Base-by-base conservation (phyloP, 2,888 invertebrate species). In the Uloborus plumipes region DNA sequence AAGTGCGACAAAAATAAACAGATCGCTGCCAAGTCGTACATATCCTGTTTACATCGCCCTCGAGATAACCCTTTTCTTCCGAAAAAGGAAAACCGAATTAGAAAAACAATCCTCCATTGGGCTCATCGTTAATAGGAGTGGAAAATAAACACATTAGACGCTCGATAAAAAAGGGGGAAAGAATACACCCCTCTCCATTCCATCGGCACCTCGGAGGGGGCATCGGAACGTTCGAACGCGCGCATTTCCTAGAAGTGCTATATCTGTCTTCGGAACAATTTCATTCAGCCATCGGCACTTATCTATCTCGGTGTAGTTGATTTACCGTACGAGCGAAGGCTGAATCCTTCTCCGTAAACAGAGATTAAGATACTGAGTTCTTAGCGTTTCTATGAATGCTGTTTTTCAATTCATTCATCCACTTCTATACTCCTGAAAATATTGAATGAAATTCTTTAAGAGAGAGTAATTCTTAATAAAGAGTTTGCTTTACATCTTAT, bases 71-170 rank as follows among this genome's bases (percentile, higher is more conserved):
- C 78, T 78, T 64, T 64, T 67, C 59, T 65, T 49, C 49, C n/a
- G 53, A 18, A 39, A 47, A 18, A 20, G 31, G 55, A 58, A 59
- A 49, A 62, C 11, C 15, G 13, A 55, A 51, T 50, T 65, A 66
- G 26, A 66, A 53, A 65, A 70, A 61, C 77, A 64, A 70, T 55
- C 70, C 64, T 77, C 64, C 62, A 64, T 47, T 53, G 62, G 53
- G 69, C 70, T 58, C 71, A 78, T 78, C 78, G 66, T 55, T 71
- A 78, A 78, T 78, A 62, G 70, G 71, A 58, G 55, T 51, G 39
- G 49, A 78, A 78, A 65, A 78, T 78, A 78, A 78, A 78, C 78
- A 78, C 55, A 78, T 78, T 78, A 78, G 78, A 61, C 39, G 39
- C 39, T 11, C 39, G 39, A 39, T 39, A 39, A 39, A 39, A 39